Conservation (phyloP, 2,888 invertebrate genomes). For the Xestoiulus laeticollis region DNA sequence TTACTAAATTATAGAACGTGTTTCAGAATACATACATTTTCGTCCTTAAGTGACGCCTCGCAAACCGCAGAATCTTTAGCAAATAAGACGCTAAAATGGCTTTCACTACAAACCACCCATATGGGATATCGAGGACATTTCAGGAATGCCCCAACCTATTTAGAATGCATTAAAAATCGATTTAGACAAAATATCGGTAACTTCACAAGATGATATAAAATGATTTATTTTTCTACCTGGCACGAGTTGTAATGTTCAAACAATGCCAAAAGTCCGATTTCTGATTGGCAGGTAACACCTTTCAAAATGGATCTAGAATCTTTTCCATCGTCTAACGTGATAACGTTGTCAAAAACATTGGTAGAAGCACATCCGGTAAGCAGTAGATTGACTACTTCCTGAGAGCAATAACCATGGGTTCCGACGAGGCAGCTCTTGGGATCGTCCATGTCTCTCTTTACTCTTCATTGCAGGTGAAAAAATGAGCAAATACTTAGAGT, state of each 20-base stretch:
- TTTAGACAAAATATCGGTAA: not conserved
- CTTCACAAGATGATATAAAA: not conserved
- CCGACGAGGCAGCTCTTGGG: constrained; percentile 65
- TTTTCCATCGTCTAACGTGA: constrained; percentile 63
- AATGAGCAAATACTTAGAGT: not conserved
- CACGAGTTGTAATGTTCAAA: constrained; percentile 68
- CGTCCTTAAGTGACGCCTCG: not conserved
- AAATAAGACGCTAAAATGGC: constrained; percentile 65
- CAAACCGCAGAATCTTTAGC: constrained; percentile 15
- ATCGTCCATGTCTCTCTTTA: constrained; percentile 67
- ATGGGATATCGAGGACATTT: constrained; percentile 67
- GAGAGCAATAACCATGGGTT: constrained; percentile 67
- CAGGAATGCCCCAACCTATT: constrained; percentile 67
- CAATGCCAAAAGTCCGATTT: constrained; percentile 67
- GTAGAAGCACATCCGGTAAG: constrained; percentile 67
- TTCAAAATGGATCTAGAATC: constrained; percentile 53
- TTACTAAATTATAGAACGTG: no score
- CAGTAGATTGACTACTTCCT: constrained; percentile 68
- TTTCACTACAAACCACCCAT: constrained; percentile 68
- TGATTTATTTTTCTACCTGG: constrained; percentile 62
- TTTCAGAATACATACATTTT: not conserved
- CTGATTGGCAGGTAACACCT: constrained; percentile 59
- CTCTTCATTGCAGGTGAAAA: constrained; percentile 33
- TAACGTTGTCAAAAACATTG: constrained; percentile 68
- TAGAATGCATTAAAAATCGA: not conserved